Percentiles rank a stretch among this genome's conserved stretches.
Evolutionary conservation across 2,888 invertebrate species (phyloP).

Genomic region (Cerceris rybyensis): DNA sequence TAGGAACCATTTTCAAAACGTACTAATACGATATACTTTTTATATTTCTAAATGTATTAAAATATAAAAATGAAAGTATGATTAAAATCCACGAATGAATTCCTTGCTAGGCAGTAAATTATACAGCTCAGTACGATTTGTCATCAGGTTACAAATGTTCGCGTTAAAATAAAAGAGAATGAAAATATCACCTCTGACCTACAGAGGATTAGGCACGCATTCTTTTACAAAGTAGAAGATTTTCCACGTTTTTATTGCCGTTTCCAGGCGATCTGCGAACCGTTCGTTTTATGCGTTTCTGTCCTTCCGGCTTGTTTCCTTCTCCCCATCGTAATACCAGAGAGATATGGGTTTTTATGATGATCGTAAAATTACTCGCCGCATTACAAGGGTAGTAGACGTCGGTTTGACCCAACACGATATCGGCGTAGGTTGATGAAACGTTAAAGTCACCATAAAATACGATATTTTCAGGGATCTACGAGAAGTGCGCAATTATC

Average conservation of each 20-base stretch:
- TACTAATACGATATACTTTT: no score
- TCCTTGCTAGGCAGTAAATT: no score
- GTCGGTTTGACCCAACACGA: not conserved
- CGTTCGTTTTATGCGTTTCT: not conserved
- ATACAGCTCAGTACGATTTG: no score
- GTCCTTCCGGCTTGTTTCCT: not conserved
- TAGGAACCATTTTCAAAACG: no score
- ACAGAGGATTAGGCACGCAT: conserved; percentile 19
- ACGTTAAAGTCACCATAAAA: conserved; percentile 9
- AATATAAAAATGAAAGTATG: no score
- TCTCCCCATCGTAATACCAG: not conserved
- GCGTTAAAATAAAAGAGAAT: conserved; percentile 4
- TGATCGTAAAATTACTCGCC: conserved; percentile 14
- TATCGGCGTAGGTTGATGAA: conserved; percentile 6
- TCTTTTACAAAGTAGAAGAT: conserved; percentile 1
- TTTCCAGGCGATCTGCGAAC: conserved; percentile 18
- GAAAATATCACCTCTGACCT: conserved; percentile 32
- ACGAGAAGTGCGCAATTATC: conserved; percentile 10
- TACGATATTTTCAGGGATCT: conserved; percentile 1
- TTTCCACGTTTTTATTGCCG: conserved; percentile 2
- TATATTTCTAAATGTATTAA: no score
- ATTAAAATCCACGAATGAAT: no score
- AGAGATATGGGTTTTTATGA: conserved; percentile 20
- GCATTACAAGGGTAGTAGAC: not conserved
- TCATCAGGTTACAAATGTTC: not conserved